A percentile compares a stretch with the other conserved stretches of the same genome.
phyloP scores from a whole-genome alignment of 2,113 vertebrate genomes.

The Ochotona princeps region DNA sequence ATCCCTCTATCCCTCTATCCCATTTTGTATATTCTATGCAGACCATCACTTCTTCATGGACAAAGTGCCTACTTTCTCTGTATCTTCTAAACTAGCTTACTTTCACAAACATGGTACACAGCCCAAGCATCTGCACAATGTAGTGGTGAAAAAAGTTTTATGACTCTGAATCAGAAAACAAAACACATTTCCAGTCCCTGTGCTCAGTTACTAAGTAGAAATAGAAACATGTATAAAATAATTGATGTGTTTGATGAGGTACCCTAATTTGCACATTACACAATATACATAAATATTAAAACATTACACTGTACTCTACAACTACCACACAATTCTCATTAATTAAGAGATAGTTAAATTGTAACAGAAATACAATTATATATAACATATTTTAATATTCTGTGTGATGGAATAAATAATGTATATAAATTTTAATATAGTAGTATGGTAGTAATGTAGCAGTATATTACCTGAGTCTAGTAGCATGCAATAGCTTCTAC shows the following conservation, averaged over 20 bases:
- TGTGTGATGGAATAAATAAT: not conserved
- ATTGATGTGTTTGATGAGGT: no score
- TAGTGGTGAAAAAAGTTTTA: not conserved
- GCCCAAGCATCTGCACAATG: not conserved
- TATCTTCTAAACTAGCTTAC: not conserved
- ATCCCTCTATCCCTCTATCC: no score
- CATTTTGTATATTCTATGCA: not conserved
- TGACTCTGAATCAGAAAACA: not conserved
- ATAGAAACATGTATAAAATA: not conserved
- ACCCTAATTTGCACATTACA: no score
- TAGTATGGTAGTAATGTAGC: no score
- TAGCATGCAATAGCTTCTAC: not conserved
- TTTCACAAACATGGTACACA: not conserved
- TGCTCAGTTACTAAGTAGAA: not conserved
- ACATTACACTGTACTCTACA: no score
- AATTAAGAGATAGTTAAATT: no score
- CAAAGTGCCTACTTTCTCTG: not conserved
- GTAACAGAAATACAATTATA: not conserved
- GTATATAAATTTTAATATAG: constrained; percentile 16
- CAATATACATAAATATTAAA: no score
- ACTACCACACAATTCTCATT: no score
- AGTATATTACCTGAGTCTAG: not conserved
- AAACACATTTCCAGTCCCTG: not conserved
- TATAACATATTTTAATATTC: not conserved
- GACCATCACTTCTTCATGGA: not conserved